These are phyloP conservation scores for Anagrus nilaparvatae DNA, from an alignment of 1,140 invertebrate genomes.

Conservation along the genomic window DNA sequence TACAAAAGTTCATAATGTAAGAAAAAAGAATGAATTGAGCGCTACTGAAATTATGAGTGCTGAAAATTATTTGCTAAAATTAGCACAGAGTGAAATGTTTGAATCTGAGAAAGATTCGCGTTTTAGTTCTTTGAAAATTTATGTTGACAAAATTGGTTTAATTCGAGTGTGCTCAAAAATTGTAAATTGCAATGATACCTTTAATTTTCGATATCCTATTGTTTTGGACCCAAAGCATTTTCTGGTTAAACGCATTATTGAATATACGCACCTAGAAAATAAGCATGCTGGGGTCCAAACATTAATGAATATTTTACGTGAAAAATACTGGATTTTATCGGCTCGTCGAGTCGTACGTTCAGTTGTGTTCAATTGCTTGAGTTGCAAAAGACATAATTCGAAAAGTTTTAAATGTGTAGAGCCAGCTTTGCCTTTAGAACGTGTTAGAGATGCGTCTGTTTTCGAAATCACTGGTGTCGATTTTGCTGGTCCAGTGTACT, in stretches of 20 bases:
- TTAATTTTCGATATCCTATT: constrained; percentile 16
- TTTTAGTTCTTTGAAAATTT: constrained; percentile 10
- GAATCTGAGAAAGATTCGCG: constrained; percentile 6
- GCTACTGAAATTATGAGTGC: too few relatives aligned
- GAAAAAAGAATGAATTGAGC: too few relatives aligned
- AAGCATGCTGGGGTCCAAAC: constrained; percentile 15
- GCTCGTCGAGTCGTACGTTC: constrained; percentile 15
- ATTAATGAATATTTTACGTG: constrained; percentile 15
- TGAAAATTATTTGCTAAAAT: too few relatives aligned
- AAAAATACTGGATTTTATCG: constrained; percentile 15
- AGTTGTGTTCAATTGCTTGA: constrained; percentile 21
- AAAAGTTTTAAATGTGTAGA: constrained; percentile 18
- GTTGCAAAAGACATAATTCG: constrained; percentile 19
- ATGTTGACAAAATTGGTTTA: constrained; percentile 17
- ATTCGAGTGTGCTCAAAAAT: constrained; percentile 20
- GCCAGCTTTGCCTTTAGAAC: constrained; percentile 18
- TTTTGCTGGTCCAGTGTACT: constrained; percentile 21
- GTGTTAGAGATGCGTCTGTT: constrained; percentile 15
- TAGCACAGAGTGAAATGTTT: constrained; percentile 16
- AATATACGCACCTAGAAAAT: constrained; percentile 16
- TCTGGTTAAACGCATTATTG: constrained; percentile 11
- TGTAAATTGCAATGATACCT: constrained; percentile 14
- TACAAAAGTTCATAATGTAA: too few relatives aligned
- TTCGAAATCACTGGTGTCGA: constrained; percentile 22
- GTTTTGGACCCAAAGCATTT: constrained; percentile 16